Evolutionary conservation across 2,797 vertebrate species (phyloP), one percentile per base, ranked within the genome.

Genomic region (Cyprinodon diabolis): DNA sequence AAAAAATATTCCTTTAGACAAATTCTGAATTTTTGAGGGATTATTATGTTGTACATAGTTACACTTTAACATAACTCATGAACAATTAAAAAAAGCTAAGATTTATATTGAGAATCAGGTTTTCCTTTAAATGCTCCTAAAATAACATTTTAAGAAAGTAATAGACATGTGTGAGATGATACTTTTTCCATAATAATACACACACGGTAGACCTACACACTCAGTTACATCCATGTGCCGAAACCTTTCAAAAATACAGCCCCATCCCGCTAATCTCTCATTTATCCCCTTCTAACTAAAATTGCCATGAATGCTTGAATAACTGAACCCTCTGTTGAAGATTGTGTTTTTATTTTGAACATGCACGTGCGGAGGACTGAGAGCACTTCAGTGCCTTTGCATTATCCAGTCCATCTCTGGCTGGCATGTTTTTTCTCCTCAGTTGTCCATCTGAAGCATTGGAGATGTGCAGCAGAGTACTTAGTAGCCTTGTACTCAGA

Each of bases 281-380:
- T 71, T 58, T 23, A n/a, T 58, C 71, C 68, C 65, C 7, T 70
- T 43, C 25, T 67, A 51, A 48, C 56, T 73, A 75, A 73, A 80
- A 81, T 69, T 77, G 74, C 37, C 66, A 63, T 89, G 67, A 83
- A 85, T 87, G 52, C 73, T 70, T 74, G 68, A 25, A 25, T 25
- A 72, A 37, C 68, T 47, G 23, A 58, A 51, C 69, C 55, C 80
- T 78, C 74, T 81, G 75, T 66, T 88, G 68, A 81, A 82, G 88
- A 90, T 92, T 90, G 13, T 55, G 71, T 76, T 74, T 55, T 63
- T 56, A 57, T 52, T 45, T 74, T 68, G 43, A 30, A 48, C 15
- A 11, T 48, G 51, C 35, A 73, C 30, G 14, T n/a, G 30, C 69
- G 56, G 43, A 66, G 40, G 62, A 74, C 60, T 68, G 66, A 51